A percentile compares a stretch with the other conserved stretches of the same genome.
phyloP scores from a whole-genome alignment of 2,888 invertebrate genomes.

The Chymomyza procnemis region DNA sequence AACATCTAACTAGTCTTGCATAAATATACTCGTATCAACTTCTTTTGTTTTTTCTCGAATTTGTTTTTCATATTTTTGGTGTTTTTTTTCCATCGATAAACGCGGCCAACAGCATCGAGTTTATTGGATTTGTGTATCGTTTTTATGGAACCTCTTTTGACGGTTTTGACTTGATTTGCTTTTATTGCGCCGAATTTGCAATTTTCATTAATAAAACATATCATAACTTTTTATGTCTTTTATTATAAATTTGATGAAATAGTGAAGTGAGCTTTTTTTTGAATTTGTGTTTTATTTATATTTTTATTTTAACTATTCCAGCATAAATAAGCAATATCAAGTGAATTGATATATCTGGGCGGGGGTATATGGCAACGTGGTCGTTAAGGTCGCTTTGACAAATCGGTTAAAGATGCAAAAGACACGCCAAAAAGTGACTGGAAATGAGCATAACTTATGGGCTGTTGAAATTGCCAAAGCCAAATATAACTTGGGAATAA shows the following conservation, averaged over 20 bases:
- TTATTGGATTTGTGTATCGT: not conserved
- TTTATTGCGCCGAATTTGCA: slow-evolving; percentile 43
- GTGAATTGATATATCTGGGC: slow-evolving; percentile 10
- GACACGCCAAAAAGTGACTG: not conserved
- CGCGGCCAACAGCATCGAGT: not conserved
- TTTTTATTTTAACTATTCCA: slow-evolving; percentile 28
- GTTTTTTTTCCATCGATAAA: not conserved
- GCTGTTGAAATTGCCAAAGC: slow-evolving; percentile 15
- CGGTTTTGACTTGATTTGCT: not conserved
- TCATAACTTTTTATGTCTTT: slow-evolving; percentile 41
- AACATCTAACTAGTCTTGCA: not conserved
- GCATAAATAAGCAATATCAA: slow-evolving; percentile 62
- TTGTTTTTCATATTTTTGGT: slow-evolving; percentile 7
- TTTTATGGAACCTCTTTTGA: not conserved
- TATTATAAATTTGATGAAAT: slow-evolving; percentile 9
- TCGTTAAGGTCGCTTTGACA: not conserved
- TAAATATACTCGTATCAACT: too few relatives aligned
- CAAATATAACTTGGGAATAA: too few relatives aligned
- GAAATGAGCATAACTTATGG: not conserved
- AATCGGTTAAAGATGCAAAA: not conserved
- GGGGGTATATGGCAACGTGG: not conserved
- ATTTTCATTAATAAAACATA: slow-evolving; percentile 53
- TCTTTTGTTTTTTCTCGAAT: slow-evolving; percentile 14
- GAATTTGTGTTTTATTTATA: slow-evolving; percentile 17
- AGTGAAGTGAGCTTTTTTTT: slow-evolving; percentile 14